Percentiles rank a stretch among this genome's conserved stretches.
phyloP scores from a whole-genome alignment of 2,888 invertebrate genomes.

The Tiphia femorata region DNA sequence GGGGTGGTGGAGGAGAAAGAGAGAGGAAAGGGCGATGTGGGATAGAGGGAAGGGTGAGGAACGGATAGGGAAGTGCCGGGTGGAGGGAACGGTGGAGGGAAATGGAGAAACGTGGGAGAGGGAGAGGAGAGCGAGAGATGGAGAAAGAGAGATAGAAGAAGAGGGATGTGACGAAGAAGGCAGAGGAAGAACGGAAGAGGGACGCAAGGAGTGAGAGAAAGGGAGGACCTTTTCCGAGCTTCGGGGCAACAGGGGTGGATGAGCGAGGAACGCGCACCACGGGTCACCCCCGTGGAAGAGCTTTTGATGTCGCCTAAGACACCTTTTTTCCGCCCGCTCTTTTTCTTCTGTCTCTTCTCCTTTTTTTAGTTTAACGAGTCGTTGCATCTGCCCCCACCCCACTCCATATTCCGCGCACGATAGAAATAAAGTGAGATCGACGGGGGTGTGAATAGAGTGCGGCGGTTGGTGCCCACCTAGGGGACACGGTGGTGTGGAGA shows the following conservation, averaged over 20 bases:
- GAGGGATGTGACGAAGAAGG: no score
- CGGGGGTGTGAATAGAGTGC: background rate
- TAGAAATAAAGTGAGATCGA: background rate
- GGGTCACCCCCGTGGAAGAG: slow-evolving; percentile 50
- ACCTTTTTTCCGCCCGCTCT: slow-evolving; percentile 39
- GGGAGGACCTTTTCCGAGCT: slow-evolving; percentile 29
- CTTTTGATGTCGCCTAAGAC: slow-evolving; percentile 51
- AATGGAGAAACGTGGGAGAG: slow-evolving; percentile 1
- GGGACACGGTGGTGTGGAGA: background rate
- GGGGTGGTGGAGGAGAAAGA: background rate
- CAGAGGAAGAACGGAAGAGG: background rate
- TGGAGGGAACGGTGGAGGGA: background rate
- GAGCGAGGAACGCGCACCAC: slow-evolving; percentile 37
- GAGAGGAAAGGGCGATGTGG: slow-evolving; percentile 9
- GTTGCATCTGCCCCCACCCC: background rate
- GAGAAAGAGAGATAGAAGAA: slow-evolving; percentile 1
- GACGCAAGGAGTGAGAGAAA: background rate
- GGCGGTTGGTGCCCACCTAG: background rate
- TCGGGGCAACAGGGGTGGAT: slow-evolving; percentile 43
- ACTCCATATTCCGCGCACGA: background rate
- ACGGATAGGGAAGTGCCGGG: slow-evolving; percentile 1
- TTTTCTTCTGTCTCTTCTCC: slow-evolving; percentile 29
- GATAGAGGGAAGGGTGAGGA: slow-evolving; percentile 18
- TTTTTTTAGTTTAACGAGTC: no score
- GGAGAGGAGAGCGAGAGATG: background rate